phyloP scores from a whole-genome alignment of 2,797 vertebrate genomes.

The Hirundo rustica region DNA sequence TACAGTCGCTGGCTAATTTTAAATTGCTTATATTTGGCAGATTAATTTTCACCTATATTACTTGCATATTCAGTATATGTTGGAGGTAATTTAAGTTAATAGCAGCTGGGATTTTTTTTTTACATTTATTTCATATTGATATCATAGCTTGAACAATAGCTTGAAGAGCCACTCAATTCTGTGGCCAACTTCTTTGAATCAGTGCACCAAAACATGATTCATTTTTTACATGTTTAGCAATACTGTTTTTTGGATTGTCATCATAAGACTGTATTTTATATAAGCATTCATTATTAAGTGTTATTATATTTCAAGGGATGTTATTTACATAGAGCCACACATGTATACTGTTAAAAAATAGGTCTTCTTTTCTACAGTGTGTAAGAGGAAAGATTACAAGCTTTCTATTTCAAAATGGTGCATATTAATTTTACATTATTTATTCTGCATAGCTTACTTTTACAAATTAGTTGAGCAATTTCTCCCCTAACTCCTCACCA shows the following conservation, averaged over 20 bases:
- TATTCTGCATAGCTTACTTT: background rate
- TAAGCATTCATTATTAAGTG: background rate
- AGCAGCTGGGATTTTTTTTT: background rate
- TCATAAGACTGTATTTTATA: background rate
- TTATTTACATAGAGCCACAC: background rate
- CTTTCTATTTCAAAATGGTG: background rate
- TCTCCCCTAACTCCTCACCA: background rate
- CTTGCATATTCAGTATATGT: background rate
- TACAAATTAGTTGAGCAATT: background rate
- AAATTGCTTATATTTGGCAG: background rate
- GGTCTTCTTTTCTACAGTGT: background rate
- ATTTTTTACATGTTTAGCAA: background rate
- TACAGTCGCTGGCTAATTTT: background rate
- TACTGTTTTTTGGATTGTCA: background rate
- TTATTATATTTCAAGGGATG: background rate
- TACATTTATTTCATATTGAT: background rate
- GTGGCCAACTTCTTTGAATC: background rate
- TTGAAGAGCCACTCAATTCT: background rate
- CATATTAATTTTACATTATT: background rate
- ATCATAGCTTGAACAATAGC: background rate
- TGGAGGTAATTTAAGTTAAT: background rate
- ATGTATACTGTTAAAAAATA: background rate
- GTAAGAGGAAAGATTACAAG: background rate
- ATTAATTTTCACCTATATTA: background rate
- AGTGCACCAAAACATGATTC: background rate